These are phyloP conservation scores for Clitarchus hookeri DNA, from an alignment of 2,888 invertebrate genomes.

Conservation along the genomic window DNA sequence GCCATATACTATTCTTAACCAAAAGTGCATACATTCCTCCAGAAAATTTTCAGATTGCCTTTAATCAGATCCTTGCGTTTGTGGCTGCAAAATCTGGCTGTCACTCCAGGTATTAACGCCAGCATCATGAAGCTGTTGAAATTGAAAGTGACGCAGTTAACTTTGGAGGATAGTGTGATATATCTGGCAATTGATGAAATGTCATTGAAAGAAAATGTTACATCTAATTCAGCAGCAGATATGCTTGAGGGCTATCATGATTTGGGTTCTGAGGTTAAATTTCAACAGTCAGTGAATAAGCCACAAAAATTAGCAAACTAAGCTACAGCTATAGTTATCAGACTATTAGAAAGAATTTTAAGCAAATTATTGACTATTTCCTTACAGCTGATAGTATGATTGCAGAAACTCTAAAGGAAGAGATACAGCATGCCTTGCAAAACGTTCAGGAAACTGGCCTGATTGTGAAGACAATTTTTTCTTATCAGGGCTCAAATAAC, in stretches of 20 bases:
- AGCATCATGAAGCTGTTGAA: too few relatives aligned
- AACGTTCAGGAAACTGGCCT: background rate
- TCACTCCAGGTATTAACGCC: too few relatives aligned
- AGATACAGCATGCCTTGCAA: too few relatives aligned
- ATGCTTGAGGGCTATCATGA: background rate
- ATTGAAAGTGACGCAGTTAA: too few relatives aligned
- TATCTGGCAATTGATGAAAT: background rate
- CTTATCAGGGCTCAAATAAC: background rate
- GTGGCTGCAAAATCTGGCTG: too few relatives aligned
- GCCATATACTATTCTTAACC: background rate
- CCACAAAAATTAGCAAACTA: too few relatives aligned
- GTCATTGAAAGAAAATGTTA: background rate
- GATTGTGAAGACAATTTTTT: background rate
- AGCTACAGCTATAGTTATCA: background rate
- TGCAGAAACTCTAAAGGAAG: background rate
- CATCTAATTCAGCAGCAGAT: too few relatives aligned
- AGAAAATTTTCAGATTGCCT: background rate
- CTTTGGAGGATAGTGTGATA: background rate
- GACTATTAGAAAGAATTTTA: background rate
- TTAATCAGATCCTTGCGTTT: too few relatives aligned
- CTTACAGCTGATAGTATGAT: background rate
- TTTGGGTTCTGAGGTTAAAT: background rate
- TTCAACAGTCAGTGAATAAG: background rate
- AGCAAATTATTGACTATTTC: background rate
- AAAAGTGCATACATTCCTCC: background rate